phyloP scores from a whole-genome alignment of 2,888 invertebrate species.

The Sinotaia quadrata region DNA sequence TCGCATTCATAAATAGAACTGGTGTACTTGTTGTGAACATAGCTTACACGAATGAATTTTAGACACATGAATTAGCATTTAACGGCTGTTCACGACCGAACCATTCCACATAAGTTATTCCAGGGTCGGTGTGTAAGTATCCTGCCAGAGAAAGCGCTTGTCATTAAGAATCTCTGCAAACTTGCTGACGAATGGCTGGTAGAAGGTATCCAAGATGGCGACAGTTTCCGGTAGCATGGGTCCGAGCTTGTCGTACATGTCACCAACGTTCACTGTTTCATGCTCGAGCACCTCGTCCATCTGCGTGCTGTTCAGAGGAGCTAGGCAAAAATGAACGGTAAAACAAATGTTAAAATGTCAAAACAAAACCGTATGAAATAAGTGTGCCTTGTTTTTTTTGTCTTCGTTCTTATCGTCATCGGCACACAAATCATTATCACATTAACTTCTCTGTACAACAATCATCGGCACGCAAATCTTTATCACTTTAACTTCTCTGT shows the following conservation, averaged over 20 bases:
- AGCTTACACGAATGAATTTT: too few relatives aligned
- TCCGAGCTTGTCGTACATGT: slow-evolving; percentile 3
- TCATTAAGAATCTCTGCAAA: slow-evolving; percentile 7
- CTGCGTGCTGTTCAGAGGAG: not conserved
- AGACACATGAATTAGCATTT: too few relatives aligned
- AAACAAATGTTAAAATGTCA: not conserved
- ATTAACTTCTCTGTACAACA: too few relatives aligned
- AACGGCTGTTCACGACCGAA: too few relatives aligned
- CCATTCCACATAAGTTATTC: too few relatives aligned
- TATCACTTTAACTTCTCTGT: too few relatives aligned
- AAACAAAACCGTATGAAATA: not conserved
- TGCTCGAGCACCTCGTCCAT: not conserved
- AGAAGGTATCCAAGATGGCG: not conserved
- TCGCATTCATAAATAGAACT: too few relatives aligned
- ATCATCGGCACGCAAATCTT: too few relatives aligned
- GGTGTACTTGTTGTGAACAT: too few relatives aligned
- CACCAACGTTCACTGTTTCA: not conserved
- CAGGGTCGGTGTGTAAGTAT: too few relatives aligned
- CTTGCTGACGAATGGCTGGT: slow-evolving; percentile 3
- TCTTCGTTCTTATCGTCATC: not conserved
- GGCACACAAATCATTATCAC: not conserved
- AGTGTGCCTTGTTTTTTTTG: not conserved
- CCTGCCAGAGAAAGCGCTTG: slow-evolving; percentile 8
- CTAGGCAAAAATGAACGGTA: not conserved
- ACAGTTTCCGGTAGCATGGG: not conserved